Base-by-base conservation (phyloP, 2,888 invertebrate genomes). In the Entomobrya proxima region DNA sequence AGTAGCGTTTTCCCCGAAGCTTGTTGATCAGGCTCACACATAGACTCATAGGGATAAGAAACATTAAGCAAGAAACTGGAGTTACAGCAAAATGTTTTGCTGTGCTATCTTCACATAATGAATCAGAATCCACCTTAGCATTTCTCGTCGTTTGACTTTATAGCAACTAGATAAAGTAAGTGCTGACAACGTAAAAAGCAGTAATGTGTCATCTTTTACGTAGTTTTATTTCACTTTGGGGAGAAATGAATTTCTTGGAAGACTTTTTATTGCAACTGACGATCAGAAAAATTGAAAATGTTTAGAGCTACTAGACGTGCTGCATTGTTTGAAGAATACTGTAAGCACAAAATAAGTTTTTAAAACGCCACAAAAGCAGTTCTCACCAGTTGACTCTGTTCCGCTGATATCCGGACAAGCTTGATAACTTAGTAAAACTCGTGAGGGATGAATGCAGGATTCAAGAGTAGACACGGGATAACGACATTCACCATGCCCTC, bases 401-500 rank as follows among this genome's bases (percentile, higher is more conserved):
- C 96, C 96, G 89, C 95, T 94, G 6, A 98, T 95, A 92, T 98
- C 97, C n/a, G 96, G 97, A 92, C 98, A 98, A 6, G 97, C 97
- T 92, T 97, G 97, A 92, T 97, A 98, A 92, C 96, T 96, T 91
- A 98, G 95, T 89, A 97, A 94, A 80, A 98, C 93, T 89, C 96
- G 94, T 88, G 97, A 97, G 91, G 97, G 96, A 92, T 98, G 97
- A 0, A 97, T 98, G 92, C 98, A 98, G 91, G 96, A 96, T 92
- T 98, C 97, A 91, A 98, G 96, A 90, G 96, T 96, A 69, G 98
- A 98, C 80, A 96, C 95, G 0, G 98, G 98, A 91, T 94, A 95
- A 89, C 95, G 95, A 92, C 98, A 98, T 91, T 96, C 96, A 24
- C 97, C 97, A 91, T 96, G 96, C 2, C 97, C 97, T 86, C 97